Conservation (phyloP, 2,113 vertebrate genomes). For the Garra rufa region DNA sequence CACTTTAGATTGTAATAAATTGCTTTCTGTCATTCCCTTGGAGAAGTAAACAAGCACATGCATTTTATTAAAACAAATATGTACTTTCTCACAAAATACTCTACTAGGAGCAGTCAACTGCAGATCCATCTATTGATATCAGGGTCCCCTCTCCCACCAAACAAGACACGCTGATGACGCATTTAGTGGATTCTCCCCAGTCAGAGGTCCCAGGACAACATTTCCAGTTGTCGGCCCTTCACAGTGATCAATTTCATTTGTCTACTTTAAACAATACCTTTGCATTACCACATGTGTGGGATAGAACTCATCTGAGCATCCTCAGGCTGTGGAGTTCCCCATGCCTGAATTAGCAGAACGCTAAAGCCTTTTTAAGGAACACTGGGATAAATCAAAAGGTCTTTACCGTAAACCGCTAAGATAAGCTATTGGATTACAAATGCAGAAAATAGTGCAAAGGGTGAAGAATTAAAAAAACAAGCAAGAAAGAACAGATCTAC, state of each 20-base stretch:
- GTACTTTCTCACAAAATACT: background rate
- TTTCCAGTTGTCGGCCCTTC: background rate
- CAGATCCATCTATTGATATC: background rate
- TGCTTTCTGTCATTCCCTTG: conserved; percentile 29
- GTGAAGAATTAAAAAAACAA: background rate
- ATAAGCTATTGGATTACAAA: conserved; percentile 26
- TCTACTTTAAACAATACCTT: background rate
- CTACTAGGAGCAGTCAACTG: background rate
- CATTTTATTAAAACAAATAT: conserved; percentile 12
- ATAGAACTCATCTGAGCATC: background rate
- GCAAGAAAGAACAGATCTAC: conserved; percentile 4
- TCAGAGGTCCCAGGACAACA: background rate
- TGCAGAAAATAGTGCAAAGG: background rate
- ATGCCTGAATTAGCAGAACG: conserved; percentile 5
- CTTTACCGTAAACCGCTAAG: background rate
- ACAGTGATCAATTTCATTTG: background rate
- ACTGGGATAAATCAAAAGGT: background rate
- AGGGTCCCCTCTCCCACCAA: background rate
- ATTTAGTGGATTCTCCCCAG: background rate
- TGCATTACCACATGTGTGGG: conserved; percentile 19
- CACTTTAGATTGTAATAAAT: conserved; percentile 21
- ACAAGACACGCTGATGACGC: background rate
- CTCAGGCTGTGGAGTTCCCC: conserved; percentile 38
- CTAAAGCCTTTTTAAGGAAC: background rate
- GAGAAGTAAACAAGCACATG: conserved; percentile 1